phyloP scores from a whole-genome alignment of 2,888 invertebrate genomes.

The Lasioglossum oenotherae region DNA sequence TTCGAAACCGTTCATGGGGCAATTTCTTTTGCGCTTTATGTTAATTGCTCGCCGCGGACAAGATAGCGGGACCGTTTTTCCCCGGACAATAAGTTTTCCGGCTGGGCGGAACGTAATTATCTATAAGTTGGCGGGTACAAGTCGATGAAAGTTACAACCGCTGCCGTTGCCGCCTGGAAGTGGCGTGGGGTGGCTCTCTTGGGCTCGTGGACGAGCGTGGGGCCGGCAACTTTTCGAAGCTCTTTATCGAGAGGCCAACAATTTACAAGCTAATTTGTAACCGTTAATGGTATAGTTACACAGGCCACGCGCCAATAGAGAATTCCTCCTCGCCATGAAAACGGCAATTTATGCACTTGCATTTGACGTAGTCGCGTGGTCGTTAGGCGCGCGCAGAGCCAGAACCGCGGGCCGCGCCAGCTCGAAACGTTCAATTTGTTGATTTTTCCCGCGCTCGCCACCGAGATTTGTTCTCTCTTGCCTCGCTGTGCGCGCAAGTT shows the following conservation, averaged over 20 bases:
- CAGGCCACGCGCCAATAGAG: constrained; percentile 12
- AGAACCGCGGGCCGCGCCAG: background rate
- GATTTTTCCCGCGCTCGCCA: constrained; percentile 1
- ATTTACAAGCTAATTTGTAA: constrained; percentile 56
- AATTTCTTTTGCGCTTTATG: constrained; percentile 37
- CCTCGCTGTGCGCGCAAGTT: background rate
- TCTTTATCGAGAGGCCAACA: constrained; percentile 35
- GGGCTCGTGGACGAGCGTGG: background rate
- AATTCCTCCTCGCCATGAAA: constrained; percentile 11
- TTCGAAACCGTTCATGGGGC: constrained; percentile 13
- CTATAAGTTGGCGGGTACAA: constrained; percentile 27
- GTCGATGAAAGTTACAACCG: constrained; percentile 29
- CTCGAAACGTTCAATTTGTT: constrained; percentile 1
- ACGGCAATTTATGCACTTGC: constrained; percentile 26
- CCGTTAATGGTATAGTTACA: constrained; percentile 7
- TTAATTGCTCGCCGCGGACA: constrained; percentile 42
- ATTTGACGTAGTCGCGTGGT: constrained; percentile 15
- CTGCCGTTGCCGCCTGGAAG: background rate
- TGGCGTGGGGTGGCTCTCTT: background rate
- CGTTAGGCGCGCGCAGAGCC: constrained; percentile 24
- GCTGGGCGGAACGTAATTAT: constrained; percentile 47
- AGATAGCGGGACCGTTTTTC: constrained; percentile 26
- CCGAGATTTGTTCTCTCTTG: background rate
- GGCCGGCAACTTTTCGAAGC: constrained; percentile 22
- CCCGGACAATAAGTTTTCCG: constrained; percentile 42